A percentile compares a stretch with the other conserved stretches of the same genome.
These are phyloP conservation scores for Melieria omissa DNA, from an alignment of 2,888 invertebrate species.

Conservation along the genomic window DNA sequence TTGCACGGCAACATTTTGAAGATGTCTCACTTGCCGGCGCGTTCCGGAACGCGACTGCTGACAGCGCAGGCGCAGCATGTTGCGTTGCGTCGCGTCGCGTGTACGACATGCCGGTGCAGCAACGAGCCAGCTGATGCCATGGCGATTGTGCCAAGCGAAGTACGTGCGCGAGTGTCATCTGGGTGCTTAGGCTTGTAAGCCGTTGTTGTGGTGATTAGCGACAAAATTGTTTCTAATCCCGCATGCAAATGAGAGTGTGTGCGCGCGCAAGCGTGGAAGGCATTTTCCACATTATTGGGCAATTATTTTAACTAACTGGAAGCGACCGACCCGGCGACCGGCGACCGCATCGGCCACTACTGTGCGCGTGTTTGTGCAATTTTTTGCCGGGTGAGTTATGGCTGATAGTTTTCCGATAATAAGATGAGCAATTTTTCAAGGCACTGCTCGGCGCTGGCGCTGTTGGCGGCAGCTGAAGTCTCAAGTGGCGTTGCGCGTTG, in stretches of 20 bases:
- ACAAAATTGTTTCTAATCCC: conserved; percentile 34
- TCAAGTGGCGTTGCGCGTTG: neutral
- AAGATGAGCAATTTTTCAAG: conserved; percentile 29
- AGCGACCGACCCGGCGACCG: conserved; percentile 15
- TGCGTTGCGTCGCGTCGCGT: too few species aligned
- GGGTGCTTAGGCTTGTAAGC: conserved; percentile 21
- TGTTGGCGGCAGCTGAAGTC: conserved; percentile 2
- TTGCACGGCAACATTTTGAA: too few species aligned
- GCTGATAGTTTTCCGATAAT: conserved; percentile 29
- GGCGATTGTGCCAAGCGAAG: neutral
- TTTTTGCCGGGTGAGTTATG: conserved; percentile 29
- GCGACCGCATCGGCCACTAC: neutral
- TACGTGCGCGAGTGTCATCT: conserved; percentile 8
- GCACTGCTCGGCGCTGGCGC: neutral
- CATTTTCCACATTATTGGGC: conserved; percentile 33
- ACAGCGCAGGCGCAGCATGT: too few species aligned
- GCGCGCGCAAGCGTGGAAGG: conserved; percentile 14
- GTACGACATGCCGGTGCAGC: too few species aligned
- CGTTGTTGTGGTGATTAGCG: conserved; percentile 32
- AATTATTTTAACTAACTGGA: conserved; percentile 37
- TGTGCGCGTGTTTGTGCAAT: conserved; percentile 11
- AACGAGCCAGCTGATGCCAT: neutral
- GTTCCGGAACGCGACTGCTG: too few species aligned
- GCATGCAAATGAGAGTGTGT: conserved; percentile 33
- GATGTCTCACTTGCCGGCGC: too few species aligned